Percentiles rank a stretch among this genome's conserved stretches.
Evolutionary conservation across 2,113 vertebrate species (phyloP).

Genomic region (Hydrochoerus hydrochaeris): DNA sequence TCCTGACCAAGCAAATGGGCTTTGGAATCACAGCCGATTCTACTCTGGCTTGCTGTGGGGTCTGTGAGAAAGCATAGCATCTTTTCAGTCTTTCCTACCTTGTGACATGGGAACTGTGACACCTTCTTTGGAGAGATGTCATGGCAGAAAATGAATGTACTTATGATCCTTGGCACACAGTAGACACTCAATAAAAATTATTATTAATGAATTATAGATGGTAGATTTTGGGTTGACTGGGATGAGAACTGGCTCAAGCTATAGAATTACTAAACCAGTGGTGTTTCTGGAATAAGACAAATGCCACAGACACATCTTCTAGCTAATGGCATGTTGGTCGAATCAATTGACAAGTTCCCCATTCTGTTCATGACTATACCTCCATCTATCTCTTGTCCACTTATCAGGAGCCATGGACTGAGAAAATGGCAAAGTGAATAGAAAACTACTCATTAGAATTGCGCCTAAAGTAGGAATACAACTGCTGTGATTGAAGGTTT

Average conservation of each 20-base stretch:
- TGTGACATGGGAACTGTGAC: not conserved
- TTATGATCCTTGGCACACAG: not conserved
- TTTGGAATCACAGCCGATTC: not conserved
- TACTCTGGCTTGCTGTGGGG: not conserved
- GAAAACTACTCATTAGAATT: not conserved
- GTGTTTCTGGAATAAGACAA: not conserved
- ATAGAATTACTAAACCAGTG: not conserved
- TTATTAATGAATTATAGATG: not conserved
- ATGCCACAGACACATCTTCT: not conserved
- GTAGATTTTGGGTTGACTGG: not conserved
- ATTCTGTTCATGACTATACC: not conserved
- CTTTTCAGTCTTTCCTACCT: not conserved
- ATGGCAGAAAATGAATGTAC: not conserved
- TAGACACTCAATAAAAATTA: not conserved
- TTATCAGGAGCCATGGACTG: not conserved
- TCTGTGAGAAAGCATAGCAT: not conserved
- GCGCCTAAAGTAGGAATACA: not conserved
- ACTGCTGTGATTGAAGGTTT: not conserved
- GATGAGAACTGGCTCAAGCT: not conserved
- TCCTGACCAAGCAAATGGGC: not conserved
- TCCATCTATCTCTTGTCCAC: not conserved
- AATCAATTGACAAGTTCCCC: not conserved
- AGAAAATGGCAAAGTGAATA: slow-evolving; percentile 4
- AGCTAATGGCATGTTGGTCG: not conserved
- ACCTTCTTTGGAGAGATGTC: not conserved